A percentile compares a stretch with the other conserved stretches of the same genome.
Evolutionary conservation across 2,888 invertebrate species (phyloP).

Genomic region (Drepanosiphum platanoidis): DNA sequence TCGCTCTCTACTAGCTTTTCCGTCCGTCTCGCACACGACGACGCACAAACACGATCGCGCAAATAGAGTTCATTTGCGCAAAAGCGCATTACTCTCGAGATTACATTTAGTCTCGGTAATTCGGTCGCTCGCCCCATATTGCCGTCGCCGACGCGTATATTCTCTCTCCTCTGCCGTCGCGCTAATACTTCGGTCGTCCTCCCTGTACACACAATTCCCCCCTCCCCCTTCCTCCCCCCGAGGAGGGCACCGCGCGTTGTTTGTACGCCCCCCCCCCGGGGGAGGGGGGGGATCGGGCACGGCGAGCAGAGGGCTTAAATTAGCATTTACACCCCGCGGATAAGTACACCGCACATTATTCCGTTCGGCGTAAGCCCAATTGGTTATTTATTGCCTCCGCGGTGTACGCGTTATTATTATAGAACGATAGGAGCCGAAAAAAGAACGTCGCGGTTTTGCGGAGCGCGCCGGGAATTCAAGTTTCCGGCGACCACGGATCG

Average conservation of each 20-base stretch:
- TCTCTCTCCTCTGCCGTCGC: not conserved
- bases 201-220: too few species aligned
- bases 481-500: too few species aligned
- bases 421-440: too few species aligned
- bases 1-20: too few species aligned
- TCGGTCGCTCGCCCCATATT: not conserved
- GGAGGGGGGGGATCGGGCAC: too few species aligned
- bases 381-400: slow-evolving; percentile 36
- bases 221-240: not conserved
- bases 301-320: slow-evolving; percentile 25
- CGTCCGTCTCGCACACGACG: too few species aligned
- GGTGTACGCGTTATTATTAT: not conserved
- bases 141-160: not conserved
- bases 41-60: not conserved
- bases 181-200: not conserved
- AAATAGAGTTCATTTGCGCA: not conserved
- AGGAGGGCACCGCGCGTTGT: not conserved
- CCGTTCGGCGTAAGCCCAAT: slow-evolving; percentile 37
- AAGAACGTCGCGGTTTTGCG: too few species aligned
- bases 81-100: slow-evolving; percentile 31
- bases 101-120: slow-evolving; percentile 29
- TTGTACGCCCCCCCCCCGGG: not conserved
- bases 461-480: too few species aligned
- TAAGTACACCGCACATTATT: slow-evolving; percentile 46
- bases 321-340: slow-evolving; percentile 46